These are phyloP conservation scores for Pantelozetes paolii DNA, from an alignment of 2,888 invertebrate species.

Conservation along the genomic window DNA sequence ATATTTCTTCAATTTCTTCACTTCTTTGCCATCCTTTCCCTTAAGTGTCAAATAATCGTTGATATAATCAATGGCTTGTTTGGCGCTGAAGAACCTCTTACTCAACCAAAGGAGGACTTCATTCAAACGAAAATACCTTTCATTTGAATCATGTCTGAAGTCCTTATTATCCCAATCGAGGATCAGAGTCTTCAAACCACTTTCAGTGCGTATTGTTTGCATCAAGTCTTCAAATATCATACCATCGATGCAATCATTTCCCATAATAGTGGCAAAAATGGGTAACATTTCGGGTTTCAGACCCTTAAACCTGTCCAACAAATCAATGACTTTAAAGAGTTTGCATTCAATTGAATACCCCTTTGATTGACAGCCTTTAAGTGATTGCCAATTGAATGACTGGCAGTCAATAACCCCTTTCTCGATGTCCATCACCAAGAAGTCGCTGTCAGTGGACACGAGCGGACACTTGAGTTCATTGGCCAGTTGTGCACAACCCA, in stretches of 20 bases:
- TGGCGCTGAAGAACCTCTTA: too few species aligned
- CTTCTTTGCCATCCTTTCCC: too few species aligned
- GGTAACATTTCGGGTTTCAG: constrained; percentile 1
- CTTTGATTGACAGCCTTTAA: neutral
- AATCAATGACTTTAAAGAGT: neutral
- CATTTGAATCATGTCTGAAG: too few species aligned
- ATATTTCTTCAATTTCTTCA: too few species aligned
- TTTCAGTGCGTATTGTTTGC: too few species aligned
- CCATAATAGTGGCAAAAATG: neutral
- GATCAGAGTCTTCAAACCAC: too few species aligned
- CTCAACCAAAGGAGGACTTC: too few species aligned
- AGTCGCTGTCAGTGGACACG: neutral
- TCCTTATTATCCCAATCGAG: too few species aligned
- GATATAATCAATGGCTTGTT: too few species aligned
- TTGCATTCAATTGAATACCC: neutral
- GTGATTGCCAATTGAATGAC: neutral
- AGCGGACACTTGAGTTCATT: neutral
- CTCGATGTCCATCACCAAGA: neutral
- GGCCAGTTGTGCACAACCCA: neutral
- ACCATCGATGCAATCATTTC: neutral
- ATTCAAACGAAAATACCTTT: too few species aligned
- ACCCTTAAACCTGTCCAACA: neutral
- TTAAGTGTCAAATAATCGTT: too few species aligned
- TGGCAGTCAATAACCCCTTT: neutral
- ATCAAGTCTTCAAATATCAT: too few species aligned